Evolutionary conservation across 2,797 vertebrate genomes (phyloP).

Genomic region (Gymnothorax reevesii): DNA sequence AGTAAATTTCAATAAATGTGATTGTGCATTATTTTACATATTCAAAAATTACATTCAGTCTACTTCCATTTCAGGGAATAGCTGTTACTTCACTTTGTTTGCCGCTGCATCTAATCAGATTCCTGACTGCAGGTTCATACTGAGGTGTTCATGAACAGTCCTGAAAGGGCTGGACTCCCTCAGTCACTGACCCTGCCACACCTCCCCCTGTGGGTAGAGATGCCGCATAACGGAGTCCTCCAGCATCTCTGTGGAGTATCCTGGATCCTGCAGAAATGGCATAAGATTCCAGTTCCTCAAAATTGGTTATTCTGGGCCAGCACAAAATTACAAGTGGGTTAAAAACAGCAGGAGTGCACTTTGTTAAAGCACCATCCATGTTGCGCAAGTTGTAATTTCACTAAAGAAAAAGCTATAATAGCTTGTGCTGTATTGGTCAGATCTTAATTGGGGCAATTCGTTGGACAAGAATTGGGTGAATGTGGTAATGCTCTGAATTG

Average conservation of each 20-base stretch:
- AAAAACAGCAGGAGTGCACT: background rate
- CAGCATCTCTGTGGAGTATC: conserved; percentile 85
- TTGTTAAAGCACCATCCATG: background rate
- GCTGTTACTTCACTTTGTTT: background rate
- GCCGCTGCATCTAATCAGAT: background rate
- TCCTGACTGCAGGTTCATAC: background rate
- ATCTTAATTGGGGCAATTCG: background rate
- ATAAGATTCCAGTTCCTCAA: background rate
- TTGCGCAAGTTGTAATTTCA: background rate
- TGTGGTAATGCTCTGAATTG: background rate
- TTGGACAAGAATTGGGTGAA: background rate
- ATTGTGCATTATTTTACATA: background rate
- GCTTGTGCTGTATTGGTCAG: background rate
- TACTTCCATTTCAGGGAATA: background rate
- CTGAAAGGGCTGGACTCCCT: background rate
- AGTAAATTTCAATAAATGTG: background rate
- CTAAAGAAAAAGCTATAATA: background rate
- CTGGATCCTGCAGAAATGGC: conserved; percentile 68
- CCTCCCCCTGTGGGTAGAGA: conserved; percentile 76
- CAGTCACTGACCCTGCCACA: conserved; percentile 66
- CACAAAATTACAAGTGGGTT: background rate
- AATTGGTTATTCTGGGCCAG: background rate
- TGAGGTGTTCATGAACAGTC: background rate
- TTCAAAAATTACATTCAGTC: background rate
- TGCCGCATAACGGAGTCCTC: conserved; percentile 75